Evolutionary conservation across 2,888 invertebrate species (phyloP), one percentile per base, ranked within the genome.

Genomic region (Imbricaverruca yamaguchii): DNA sequence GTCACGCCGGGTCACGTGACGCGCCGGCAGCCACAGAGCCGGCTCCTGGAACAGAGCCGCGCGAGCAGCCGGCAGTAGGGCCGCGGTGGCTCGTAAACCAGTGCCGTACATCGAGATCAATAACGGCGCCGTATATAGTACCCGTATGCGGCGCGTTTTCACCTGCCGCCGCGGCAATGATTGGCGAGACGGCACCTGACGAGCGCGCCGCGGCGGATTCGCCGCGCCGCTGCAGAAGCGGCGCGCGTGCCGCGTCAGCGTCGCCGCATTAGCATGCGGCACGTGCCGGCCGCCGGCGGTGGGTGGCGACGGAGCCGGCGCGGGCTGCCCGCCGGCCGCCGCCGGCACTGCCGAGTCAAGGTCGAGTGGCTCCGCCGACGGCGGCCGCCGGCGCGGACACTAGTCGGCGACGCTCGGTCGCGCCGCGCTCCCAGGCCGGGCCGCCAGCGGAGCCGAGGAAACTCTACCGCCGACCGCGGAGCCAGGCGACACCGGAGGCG

Each of bases 161-260:
- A 69, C 69, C 69, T 69, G 69, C 69, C 69, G 7, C 12, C 69
- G 25, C 69, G 69, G 69, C 39, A 69, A 69, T 69, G 69, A 69
- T 39, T 25, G 69, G 69, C 69, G 69, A 23, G 23, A 13, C 7
- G 25, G 39, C 69, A 69, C 69, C 69, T 69, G 69, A 69, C 69
- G 15, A 15, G 69, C 15, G 67, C 67, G 67, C 67, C 67, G 69
- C 69, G 3, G 39, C 69, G 15, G 39, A 39, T 39, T 39, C 39
- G 39, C 39, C 39, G 39, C 39, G 69, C 69, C 23, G 69, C 69
- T 13, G 69, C 69, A 25, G 69, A 12, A 23, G 61, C 61, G 23
- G 23, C 65, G 65, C 65, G 69, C 67, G 67, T 39, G 69, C 23
- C 69, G 69, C 69, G 69, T 13, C 69, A 25, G 69, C 15, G 39